Evolutionary conservation across 1,140 invertebrate species (phyloP), one percentile per base, ranked within the genome.

Genomic region (Drosophila ambigua): DNA sequence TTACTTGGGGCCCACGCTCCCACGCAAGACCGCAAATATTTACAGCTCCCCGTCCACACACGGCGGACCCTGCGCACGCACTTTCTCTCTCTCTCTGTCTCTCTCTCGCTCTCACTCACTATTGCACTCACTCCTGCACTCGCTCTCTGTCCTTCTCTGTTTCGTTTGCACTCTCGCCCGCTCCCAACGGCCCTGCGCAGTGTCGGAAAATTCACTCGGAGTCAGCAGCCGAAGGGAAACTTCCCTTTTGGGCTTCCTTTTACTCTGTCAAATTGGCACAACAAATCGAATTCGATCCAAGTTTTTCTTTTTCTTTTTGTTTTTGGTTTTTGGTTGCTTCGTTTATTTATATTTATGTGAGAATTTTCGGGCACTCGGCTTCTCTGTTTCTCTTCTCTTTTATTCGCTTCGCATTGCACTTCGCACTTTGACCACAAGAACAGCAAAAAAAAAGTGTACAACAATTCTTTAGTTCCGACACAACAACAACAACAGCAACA

Each of bases 221-320:
- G 57, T 49, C 62, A 74, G 57, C 44, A 60, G 44, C 61, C 54
- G 48, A 50, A 44, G 45, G 39, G 28, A 51, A 76, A 67, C 16
- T 57, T 53, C 24, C 13, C 24, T 15, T 55, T 35, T 4, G 23
- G 23, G 55, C 2, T 48, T 65, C 51, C 26, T 26, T 51, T 15
- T 20, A 20, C 31, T 35, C 46, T 68, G 45, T 65, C 35, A 60
- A 67, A 23, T 55, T 66, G 72, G 44, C 79, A 77, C 73, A 72
- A 81, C 58, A 81, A 81, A 77, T 68, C 31, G 58, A 76, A 59
- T 41, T 20, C 26, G 23, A 65, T 74, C 20, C 54, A 49, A 39
- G 50, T 44, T 77, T 51, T 23, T 46, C 35, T 24, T 15, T 20
- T 15, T 51, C 23, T 44, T 43, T 24, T 15, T 43, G 23, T 46